Percentiles rank a stretch among this genome's conserved stretches.
These are phyloP conservation scores for Enteromius radiatus DNA, from an alignment of 2,797 vertebrate species.

Conservation along the genomic window DNA sequence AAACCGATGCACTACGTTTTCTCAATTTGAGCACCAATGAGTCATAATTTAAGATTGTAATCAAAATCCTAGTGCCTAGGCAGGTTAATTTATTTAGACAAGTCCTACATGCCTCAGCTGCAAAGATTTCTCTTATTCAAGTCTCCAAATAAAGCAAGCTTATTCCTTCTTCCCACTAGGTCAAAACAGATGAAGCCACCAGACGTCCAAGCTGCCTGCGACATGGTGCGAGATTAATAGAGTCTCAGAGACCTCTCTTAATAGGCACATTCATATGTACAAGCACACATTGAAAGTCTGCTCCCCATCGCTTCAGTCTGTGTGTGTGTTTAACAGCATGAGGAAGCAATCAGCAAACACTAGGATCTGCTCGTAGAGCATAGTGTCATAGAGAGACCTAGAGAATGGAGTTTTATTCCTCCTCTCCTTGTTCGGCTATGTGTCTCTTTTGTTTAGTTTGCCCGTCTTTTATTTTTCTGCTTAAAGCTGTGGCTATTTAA, in stretches of 20 bases:
- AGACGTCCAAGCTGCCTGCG: constrained; percentile 66
- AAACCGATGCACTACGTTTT: background rate
- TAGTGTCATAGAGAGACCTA: constrained; percentile 27
- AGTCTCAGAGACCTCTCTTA: constrained; percentile 32
- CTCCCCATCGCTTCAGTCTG: constrained; percentile 13
- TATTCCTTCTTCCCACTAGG: constrained; percentile 68
- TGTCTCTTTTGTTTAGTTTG: background rate
- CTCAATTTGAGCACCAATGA: background rate
- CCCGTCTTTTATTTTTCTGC: constrained; percentile 2
- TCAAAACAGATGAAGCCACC: constrained; percentile 69
- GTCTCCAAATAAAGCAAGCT: constrained; percentile 66
- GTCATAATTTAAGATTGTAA: background rate
- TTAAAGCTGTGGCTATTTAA: constrained; percentile 16
- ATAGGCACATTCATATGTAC: constrained; percentile 26
- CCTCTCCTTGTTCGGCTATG: constrained; percentile 8
- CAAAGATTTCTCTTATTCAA: constrained; percentile 43
- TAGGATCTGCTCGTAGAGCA: constrained; percentile 14
- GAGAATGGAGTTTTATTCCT: constrained; percentile 7
- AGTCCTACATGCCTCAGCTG: constrained; percentile 38
- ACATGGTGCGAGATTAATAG: constrained; percentile 57
- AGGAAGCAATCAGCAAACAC: constrained; percentile 66
- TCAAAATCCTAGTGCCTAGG: constrained; percentile 10
- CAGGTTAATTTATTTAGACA: constrained; percentile 14
- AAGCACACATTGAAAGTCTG: constrained; percentile 8
- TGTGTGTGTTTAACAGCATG: constrained; percentile 51